Evolutionary conservation across 2,797 vertebrate genomes (phyloP), one percentile per base, ranked within the genome.

Genomic region (Premnoplex brunnescens): DNA sequence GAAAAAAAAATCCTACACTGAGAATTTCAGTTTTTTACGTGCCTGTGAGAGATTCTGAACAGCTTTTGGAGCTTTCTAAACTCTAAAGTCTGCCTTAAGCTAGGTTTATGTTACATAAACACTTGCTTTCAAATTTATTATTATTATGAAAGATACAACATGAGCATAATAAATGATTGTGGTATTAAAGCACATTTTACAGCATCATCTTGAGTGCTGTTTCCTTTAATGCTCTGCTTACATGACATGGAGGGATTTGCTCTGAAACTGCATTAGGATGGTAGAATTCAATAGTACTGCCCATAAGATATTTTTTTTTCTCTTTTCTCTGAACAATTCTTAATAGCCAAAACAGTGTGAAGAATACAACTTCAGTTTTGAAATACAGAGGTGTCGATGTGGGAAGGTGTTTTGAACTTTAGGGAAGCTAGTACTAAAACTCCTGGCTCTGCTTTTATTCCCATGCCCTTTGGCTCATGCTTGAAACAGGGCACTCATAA

Each of bases 111-210:
- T 96, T 81, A 80, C 85, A 96, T 92, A 95, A 96, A 89, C 43
- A 17, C 80, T 97, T 84, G 82, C 94, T 96, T 96, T 97, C 82
- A 81, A 89, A 94, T 88, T 94, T 88, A 89, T 95, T 95, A 89
- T 80, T 89, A 93, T 93, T 88, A 92, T 46, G 69, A 86, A 96
- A 96, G 73, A 89, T 85, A 46, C 82, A 95, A 76, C 83, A 76
- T 36, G 51, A 95, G 85, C 87, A 93, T 88, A 97, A 94, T 91
- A 95, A 96, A 94, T 56, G 76, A 92, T 52, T 91, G 79, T 44
- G 69, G 91, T 85, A 97, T 97, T 96, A 97, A 78, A 91, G 68
- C 69, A 92, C 82, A 92, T 92, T 93, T 91, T 58, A 91, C 44
- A 82, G 82, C 93, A 92, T 90, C 93, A 92, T 94, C 87, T 63